Evolutionary conservation across 1,140 invertebrate species (phyloP).

Genomic region (Ostrea edulis): DNA sequence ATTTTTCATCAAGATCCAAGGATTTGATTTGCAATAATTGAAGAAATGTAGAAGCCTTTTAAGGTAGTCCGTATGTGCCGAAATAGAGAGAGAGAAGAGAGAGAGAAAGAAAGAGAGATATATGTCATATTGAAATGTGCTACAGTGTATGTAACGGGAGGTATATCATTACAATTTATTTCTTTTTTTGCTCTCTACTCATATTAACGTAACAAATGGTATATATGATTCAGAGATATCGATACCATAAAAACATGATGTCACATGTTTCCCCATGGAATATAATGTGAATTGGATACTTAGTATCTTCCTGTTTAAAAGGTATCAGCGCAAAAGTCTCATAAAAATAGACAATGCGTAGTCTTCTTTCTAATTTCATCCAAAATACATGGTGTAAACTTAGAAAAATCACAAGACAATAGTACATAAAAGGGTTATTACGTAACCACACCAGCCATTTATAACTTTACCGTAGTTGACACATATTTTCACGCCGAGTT

Average conservation of each 20-base stretch:
- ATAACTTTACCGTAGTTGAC: too few relatives aligned
- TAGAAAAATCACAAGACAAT: background rate
- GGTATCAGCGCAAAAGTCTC: background rate
- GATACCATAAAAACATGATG: background rate
- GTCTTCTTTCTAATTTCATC: background rate
- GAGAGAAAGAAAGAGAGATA: background rate
- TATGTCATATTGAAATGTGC: too few relatives aligned
- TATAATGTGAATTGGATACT: background rate
- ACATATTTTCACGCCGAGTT: too few relatives aligned
- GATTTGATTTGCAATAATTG: constrained; percentile 39
- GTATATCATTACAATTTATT: background rate
- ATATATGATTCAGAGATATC: background rate
- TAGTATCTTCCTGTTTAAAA: background rate
- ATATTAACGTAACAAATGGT: background rate
- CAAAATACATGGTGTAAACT: background rate
- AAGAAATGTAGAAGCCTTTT: constrained; percentile 32
- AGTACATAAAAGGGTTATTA: background rate
- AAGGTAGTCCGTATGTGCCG: background rate
- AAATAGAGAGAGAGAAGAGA: background rate
- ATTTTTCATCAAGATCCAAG: constrained; percentile 35
- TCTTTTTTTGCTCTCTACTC: background rate
- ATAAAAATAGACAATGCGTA: background rate
- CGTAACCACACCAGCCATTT: too few relatives aligned
- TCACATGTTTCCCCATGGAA: background rate
- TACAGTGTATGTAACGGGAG: too few relatives aligned